Base-by-base conservation (phyloP, 2,113 vertebrate genomes). In the Corythaeola cristata region DNA sequence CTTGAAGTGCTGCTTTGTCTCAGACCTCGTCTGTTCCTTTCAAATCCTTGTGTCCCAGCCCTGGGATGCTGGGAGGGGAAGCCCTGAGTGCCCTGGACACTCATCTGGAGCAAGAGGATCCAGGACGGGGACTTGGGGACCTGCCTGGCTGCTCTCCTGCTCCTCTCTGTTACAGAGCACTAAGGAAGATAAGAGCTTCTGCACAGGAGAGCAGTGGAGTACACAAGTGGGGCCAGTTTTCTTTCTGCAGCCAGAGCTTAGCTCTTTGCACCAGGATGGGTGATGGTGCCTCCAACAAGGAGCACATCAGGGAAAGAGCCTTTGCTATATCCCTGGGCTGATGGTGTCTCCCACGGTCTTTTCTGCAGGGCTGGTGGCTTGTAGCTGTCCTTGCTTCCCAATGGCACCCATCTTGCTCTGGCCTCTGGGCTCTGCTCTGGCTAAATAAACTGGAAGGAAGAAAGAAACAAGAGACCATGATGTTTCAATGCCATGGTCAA, bases 301-400 rank as follows among this genome's bases (percentile, higher is more conserved):
- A 76, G 9, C 33, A 26, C 11, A 22, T 58, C 19, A 37, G 19
- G 11, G 74, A 33, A 79, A 53, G 15, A n/a, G n/a, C 44, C 37
- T 64, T 88, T 58, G 22, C n/a, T 64, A 14, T 66, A 41, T 16
- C 8, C 30, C 20, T 32, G 12, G 39, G 27, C 17, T 71, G 20
- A 30, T 1, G 0, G 9, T 66, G 39, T 50, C 30, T 85, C 41
- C 27, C 17, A 6, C 0, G 1, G 20, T 11, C 52, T 71, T 49
- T 71, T 55, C 16, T 22, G 28, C n/a, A n/a, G 32, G 72, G 37
- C 45, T 37, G 30, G n/a, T 59, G 68, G 13, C 52, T 81, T 60
- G 41, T 41, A 66, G 63, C 22, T 59, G 37, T 80, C 12, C 60
- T 14, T 52, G 12, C 33, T 69, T 69, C 55, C 49, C 60, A 30